These are phyloP conservation scores for Monodelphis domestica DNA, from an alignment of 2,797 vertebrate species.

Conservation along the genomic window DNA sequence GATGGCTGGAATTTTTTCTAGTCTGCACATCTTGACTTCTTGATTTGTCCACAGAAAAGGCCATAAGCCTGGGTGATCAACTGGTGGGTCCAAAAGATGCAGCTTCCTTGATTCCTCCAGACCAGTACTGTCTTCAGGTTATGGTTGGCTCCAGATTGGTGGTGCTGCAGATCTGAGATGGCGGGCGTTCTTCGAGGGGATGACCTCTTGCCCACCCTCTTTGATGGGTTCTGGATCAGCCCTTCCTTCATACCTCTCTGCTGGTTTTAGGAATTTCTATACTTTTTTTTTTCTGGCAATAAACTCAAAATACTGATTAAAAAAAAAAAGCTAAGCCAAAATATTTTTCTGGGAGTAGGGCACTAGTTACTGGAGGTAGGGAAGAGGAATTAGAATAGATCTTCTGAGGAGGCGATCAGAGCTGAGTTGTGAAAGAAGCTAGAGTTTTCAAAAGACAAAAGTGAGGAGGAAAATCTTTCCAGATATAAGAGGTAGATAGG, in stretches of 20 bases:
- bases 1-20: background rate
- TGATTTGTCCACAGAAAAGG: background rate
- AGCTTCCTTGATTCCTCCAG: background rate
- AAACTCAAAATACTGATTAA: background rate
- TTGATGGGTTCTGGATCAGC: background rate
- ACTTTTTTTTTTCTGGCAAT: background rate
- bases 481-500: too few species aligned
- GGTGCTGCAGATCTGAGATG: background rate
- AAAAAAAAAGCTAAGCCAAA: too few species aligned
- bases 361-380: background rate
- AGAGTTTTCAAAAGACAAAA: too few species aligned
- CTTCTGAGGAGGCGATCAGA: background rate
- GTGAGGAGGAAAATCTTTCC: too few species aligned
- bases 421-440: too few species aligned
- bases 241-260: constrained; percentile 1
- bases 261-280: constrained; percentile 4
- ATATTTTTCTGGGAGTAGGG: background rate
- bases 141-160: background rate
- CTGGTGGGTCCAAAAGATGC: background rate
- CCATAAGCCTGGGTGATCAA: background rate
- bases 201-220: background rate
- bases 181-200: background rate
- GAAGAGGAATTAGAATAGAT: background rate
- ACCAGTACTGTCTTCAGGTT: background rate
- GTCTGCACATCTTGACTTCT: background rate